Evolutionary conservation across 2,888 invertebrate species (phyloP), one percentile per base, ranked within the genome.

Genomic region (Smittia sp.): DNA sequence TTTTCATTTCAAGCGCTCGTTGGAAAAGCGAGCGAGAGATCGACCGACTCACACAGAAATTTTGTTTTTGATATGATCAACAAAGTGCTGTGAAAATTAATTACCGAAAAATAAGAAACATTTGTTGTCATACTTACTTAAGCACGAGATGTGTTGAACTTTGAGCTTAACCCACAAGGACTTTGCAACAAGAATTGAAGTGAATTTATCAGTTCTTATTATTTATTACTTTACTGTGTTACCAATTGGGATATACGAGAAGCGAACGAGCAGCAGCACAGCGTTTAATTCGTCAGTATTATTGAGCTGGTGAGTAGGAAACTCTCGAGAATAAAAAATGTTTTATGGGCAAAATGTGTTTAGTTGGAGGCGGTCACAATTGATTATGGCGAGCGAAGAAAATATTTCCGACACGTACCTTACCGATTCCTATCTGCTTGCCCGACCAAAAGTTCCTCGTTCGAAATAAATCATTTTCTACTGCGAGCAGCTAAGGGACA

Each of bases 21-120:
- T 22, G 25, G 24, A 13, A 63, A n/a, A 38, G 38, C 27, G 32
- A 15, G 38, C n/a, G 32, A 38, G 38, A 65, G 20, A 15, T n/a
- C n/a, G 38, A 32, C 27, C n/a, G 22, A 32, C 15, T 32, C 15
- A 38, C 63, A 15, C 32, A n/a, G 22, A 58, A 58, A 20, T n/a
- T n/a, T n/a, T n/a, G 18, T 32, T 65, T 65, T 38, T 65, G 25
- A 27, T 65, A 18, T 27, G 13, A 25, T 67, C 41, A 67, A 39
- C 39, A 58, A 67, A 67, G 67, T 41, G 67, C 67, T 67, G 67
- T 67, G 67, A 67, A 67, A 24, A 41, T 65, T 65, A 22, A 58
- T 58, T 58, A 58, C 58, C 58, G 18, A 58, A 58, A 46, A 58
- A 58, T 20, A 58, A 3, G 2, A 58, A 58, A 46, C 46, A n/a